A percentile compares a stretch with the other conserved stretches of the same genome.
phyloP scores from a whole-genome alignment of 2,113 vertebrate genomes.

The Pongo pygmaeus region DNA sequence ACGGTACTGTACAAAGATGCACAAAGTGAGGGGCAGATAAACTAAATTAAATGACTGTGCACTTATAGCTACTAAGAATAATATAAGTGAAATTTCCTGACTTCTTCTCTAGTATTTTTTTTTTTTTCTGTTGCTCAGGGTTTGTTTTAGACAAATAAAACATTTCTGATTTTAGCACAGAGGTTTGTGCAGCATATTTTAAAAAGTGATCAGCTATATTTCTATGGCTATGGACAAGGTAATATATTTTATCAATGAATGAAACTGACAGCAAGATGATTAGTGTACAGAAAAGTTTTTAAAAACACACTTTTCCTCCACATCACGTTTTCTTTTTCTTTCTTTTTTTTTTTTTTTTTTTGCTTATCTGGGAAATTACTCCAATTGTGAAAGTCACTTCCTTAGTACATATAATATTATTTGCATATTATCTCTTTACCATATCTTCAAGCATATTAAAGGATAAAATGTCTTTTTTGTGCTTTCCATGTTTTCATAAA shows the following conservation, averaged over 20 bases:
- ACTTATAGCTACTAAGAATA: neutral
- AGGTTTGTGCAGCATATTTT: neutral
- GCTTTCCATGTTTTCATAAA: neutral
- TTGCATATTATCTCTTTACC: neutral
- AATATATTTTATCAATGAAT: neutral
- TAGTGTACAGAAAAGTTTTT: neutral
- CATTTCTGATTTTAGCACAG: neutral
- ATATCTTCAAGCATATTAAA: neutral
- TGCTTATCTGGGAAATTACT: neutral
- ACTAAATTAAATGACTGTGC: neutral
- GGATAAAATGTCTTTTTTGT: neutral
- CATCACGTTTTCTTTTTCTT: neutral
- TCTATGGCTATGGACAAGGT: neutral
- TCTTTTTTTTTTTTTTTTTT: neutral
- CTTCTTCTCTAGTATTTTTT: neutral
- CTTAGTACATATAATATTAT: neutral
- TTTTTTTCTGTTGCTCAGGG: neutral
- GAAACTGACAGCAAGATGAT: neutral
- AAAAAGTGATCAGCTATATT: neutral
- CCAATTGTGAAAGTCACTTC: neutral
- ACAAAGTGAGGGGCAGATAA: neutral
- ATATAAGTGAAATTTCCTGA: neutral
- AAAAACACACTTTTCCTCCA: neutral
- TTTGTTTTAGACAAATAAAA: neutral
- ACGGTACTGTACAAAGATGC: neutral